A percentile compares a stretch with the other conserved stretches of the same genome.
Conservation (phyloP, 2,797 vertebrate species). For the Prunella strophiata region DNA sequence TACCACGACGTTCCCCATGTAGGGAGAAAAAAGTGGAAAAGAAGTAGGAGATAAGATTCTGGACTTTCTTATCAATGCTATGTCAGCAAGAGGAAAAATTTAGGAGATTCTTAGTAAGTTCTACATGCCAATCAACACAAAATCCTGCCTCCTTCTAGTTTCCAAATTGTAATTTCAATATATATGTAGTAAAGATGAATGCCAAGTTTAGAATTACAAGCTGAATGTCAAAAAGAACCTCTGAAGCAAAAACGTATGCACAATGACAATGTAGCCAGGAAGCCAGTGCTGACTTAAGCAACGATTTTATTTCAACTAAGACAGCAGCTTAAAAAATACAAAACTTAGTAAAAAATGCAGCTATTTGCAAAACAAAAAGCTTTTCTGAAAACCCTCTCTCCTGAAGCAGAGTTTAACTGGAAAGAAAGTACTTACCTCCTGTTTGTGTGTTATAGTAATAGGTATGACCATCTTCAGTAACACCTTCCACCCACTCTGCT, state of each 20-base stretch:
- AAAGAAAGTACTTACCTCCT: conserved; percentile 79
- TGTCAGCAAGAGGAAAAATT: background rate
- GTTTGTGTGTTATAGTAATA: conserved; percentile 94
- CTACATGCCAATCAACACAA: background rate
- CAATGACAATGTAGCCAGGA: background rate
- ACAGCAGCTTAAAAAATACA: background rate
- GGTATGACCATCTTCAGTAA: conserved; percentile 87
- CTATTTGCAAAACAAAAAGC: background rate
- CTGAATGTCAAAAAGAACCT: background rate
- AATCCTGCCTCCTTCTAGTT: background rate
- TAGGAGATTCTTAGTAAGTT: background rate
- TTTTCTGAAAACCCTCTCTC: background rate
- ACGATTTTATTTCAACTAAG: background rate
- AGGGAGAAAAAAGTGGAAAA: background rate
- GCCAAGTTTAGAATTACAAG: background rate
- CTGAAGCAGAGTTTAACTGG: background rate
- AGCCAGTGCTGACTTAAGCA: background rate
- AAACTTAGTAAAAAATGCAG: background rate
- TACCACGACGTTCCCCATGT: background rate
- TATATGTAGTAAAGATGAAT: background rate
- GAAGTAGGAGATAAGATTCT: background rate
- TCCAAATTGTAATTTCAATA: background rate
- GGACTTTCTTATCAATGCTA: background rate
- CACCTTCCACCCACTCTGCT: conserved; percentile 86
- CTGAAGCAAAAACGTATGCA: background rate